These are phyloP conservation scores for Gymnoscopelus microlampas DNA, from an alignment of 2,797 vertebrate genomes.

Conservation along the genomic window DNA sequence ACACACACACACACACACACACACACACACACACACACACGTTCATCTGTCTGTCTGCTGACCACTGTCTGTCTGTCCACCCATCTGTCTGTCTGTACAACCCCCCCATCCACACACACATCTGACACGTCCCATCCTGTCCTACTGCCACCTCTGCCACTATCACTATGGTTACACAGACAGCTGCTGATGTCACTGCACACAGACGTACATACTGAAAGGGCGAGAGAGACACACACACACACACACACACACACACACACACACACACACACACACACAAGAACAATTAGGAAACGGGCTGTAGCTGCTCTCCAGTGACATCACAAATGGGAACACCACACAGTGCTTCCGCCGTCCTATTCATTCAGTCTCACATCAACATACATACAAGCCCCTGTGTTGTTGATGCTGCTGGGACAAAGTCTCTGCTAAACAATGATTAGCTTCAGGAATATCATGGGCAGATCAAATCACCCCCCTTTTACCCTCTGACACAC, in stretches of 20 bases:
- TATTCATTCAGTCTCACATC: background rate
- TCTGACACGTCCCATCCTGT: slow-evolving; percentile 42
- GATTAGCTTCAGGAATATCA: slow-evolving; percentile 42
- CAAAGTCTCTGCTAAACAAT: slow-evolving; percentile 38
- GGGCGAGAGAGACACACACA: slow-evolving; percentile 4
- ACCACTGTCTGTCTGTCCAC: no score
- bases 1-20: no score
- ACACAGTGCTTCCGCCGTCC: slow-evolving; percentile 23
- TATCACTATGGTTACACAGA: slow-evolving; percentile 53
- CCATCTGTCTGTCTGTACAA: no score
- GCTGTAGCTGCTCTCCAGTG: slow-evolving; percentile 40
- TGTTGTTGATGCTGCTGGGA: slow-evolving; percentile 23
- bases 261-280: slow-evolving; percentile 18
- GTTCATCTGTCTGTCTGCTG: no score
- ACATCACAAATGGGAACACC: slow-evolving; percentile 41
- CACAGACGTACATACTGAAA: background rate
- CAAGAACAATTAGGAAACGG: slow-evolving; percentile 16
- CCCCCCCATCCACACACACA: slow-evolving; percentile 3
- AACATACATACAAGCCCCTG: slow-evolving; percentile 7
- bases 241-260: slow-evolving; percentile 14
- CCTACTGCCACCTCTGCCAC: slow-evolving; percentile 40
- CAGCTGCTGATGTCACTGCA: slow-evolving; percentile 50
- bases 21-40: no score
- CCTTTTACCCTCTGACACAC: background rate
- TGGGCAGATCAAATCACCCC: slow-evolving; percentile 29